Base-by-base conservation (phyloP, 2,113 vertebrate species). In the Oncorhynchus masou region DNA sequence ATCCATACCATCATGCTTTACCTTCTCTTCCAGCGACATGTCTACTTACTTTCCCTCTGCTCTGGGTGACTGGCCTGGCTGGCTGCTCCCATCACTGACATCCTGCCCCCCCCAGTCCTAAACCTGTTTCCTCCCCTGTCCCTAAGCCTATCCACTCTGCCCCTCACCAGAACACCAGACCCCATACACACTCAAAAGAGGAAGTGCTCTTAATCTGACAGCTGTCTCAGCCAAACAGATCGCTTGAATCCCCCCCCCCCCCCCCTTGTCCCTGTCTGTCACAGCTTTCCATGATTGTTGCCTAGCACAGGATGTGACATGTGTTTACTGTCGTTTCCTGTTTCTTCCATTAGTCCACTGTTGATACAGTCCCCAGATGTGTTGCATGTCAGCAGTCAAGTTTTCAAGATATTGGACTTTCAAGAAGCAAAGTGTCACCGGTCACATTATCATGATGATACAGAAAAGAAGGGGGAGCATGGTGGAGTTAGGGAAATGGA, bases 241-340 rank as follows among this genome's bases (percentile, higher is more conserved):
- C 49, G 25, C 75, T 80, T 59, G 2, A 77, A 78, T 85, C 78
- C 76, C 83, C 85, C 65, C 59, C 29, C 68, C 78, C 77, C 83
- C 84, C 68, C 59, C 29, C 68, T 66, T 5, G 66, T 79, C 79
- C 81, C 51, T 22, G 5, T 24, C 1, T 54, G 51, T 54, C 51
- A 54, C 39, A 45, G 12, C 16, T 54, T 54, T 54, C 16, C 51
- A 0, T 54, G 51, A 19, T 65, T 74, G 71, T 84, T 84, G 81
- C 66, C 39, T 31, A 8, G 59, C 75, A 74, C 83, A 83, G 88
- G 87, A 91, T 74, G 82, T 79, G 82, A 89, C 84, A 75, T 70
- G 77, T 88, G 77, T 80, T 84, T 66, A 3, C 78, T 9, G 74
- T 81, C 22, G 79, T 57, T 89, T 91, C 90, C 90, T 90, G 84